A percentile compares a stretch with the other conserved stretches of the same genome.
phyloP scores from a whole-genome alignment of 2,797 vertebrate genomes.

The Peromyscus aztecus region DNA sequence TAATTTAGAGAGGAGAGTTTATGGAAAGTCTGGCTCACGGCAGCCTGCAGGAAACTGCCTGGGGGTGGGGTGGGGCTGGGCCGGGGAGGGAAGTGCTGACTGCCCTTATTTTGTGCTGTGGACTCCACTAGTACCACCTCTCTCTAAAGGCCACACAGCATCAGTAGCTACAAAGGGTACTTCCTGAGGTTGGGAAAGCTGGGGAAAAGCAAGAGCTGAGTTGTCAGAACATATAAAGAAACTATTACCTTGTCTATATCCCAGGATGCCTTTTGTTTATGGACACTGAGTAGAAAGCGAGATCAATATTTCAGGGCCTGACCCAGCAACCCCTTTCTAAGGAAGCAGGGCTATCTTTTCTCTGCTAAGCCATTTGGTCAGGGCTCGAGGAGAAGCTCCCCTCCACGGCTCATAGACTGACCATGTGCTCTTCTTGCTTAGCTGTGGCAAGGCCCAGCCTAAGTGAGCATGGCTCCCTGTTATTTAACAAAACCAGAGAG shows the following conservation, averaged over 20 bases:
- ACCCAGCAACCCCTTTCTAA: too few relatives aligned
- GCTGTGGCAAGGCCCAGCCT: neutral
- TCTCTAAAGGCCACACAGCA: neutral
- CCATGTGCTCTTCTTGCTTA: neutral
- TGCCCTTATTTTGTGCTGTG: fast-evolving
- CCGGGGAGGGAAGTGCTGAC: fast-evolving
- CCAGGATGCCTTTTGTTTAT: neutral
- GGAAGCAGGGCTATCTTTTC: neutral
- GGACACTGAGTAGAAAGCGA: neutral
- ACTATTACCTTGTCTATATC: neutral
- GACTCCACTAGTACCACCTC: fast-evolving
- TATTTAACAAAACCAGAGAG: neutral
- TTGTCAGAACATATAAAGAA: neutral
- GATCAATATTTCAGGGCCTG: neutral
- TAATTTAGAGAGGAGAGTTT: conserved; percentile 37
- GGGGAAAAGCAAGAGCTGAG: fast-evolving
- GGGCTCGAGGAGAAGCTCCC: too few relatives aligned
- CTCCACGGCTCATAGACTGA: fast-evolving
- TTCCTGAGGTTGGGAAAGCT: neutral
- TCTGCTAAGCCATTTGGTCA: neutral
- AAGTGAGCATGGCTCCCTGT: fast-evolving
- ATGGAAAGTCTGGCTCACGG: conserved; percentile 7
- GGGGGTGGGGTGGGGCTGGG: neutral
- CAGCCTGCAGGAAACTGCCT: conserved; percentile 20
- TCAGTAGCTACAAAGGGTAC: neutral